phyloP scores from a whole-genome alignment of 2,888 invertebrate genomes.

The Drosophila cognata region DNA sequence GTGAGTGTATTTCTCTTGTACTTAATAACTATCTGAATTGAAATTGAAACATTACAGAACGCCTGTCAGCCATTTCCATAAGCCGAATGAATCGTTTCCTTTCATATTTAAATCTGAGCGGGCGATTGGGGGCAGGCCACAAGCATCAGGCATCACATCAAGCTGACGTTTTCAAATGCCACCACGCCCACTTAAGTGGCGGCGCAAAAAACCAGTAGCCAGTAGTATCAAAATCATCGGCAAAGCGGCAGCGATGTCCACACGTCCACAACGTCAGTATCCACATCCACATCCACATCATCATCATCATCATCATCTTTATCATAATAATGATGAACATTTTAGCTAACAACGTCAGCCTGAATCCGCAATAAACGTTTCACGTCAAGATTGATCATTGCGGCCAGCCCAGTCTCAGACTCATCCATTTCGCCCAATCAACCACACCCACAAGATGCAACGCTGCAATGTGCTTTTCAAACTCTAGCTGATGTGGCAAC shows the following conservation, averaged over 20 bases:
- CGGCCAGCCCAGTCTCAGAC: slow-evolving; percentile 51
- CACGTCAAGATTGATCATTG: slow-evolving; percentile 74
- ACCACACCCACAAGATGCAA: slow-evolving; percentile 76
- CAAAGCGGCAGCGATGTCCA: slow-evolving; percentile 20
- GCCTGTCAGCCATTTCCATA: slow-evolving; percentile 61
- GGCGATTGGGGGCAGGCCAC: slow-evolving; percentile 26
- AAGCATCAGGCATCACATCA: slow-evolving; percentile 29
- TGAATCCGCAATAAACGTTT: slow-evolving; percentile 52
- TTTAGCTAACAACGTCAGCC: slow-evolving; percentile 60
- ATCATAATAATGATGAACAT: slow-evolving; percentile 57
- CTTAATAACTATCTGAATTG: slow-evolving; percentile 29
- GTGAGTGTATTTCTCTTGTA: slow-evolving; percentile 6
- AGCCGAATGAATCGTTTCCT: slow-evolving; percentile 73
- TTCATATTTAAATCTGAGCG: slow-evolving; percentile 59
- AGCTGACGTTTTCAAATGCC: slow-evolving; percentile 66
- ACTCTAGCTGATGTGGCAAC: slow-evolving; percentile 55
- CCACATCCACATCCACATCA: slow-evolving; percentile 38
- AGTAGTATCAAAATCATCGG: slow-evolving; percentile 49
- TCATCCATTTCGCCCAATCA: slow-evolving; percentile 76
- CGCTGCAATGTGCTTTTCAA: slow-evolving; percentile 50
- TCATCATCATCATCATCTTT: slow-evolving; percentile 44
- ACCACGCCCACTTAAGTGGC: slow-evolving; percentile 68
- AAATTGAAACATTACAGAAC: slow-evolving; percentile 70
- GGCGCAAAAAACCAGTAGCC: slow-evolving; percentile 71
- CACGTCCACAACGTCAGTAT: slow-evolving; percentile 39